Evolutionary conservation across 2,888 invertebrate species (phyloP).

Genomic region (Conomelus anceps): DNA sequence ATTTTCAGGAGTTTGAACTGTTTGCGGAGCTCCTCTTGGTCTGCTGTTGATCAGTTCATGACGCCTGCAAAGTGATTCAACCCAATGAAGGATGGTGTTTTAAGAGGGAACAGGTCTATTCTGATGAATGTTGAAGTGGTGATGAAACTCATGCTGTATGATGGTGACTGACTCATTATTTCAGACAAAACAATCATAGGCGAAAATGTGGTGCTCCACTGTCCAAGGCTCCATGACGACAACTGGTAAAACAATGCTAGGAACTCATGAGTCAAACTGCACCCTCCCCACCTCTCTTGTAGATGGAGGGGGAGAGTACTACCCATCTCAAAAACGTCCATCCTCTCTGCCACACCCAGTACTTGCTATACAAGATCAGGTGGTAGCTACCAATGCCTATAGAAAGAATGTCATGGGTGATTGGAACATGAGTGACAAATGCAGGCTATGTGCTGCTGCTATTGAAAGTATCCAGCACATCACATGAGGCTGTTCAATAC

Average conservation of each 20-base stretch:
- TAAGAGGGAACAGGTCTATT: background rate
- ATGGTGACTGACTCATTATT: background rate
- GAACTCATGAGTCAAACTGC: background rate
- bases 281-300: background rate
- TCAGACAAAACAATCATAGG: background rate
- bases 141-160: background rate
- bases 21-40: too few relatives aligned
- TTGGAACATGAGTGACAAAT: too few relatives aligned
- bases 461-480: too few relatives aligned
- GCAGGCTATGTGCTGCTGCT: too few relatives aligned
- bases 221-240: constrained; percentile 7
- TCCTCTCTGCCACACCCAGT: background rate
- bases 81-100: background rate
- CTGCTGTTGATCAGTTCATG: too few relatives aligned
- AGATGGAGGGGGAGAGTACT: background rate
- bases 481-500: too few relatives aligned
- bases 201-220: background rate
- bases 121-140: background rate
- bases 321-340: background rate
- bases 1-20: too few relatives aligned
- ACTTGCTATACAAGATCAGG: too few relatives aligned
- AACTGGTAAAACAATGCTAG: background rate
- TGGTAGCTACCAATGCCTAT: too few relatives aligned
- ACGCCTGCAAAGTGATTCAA: too few relatives aligned
- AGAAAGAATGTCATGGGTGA: too few relatives aligned